A percentile compares a stretch with the other conserved stretches of the same genome.
Evolutionary conservation across 2,113 vertebrate genomes (phyloP).

Genomic region (Neotragus pygmaeus): DNA sequence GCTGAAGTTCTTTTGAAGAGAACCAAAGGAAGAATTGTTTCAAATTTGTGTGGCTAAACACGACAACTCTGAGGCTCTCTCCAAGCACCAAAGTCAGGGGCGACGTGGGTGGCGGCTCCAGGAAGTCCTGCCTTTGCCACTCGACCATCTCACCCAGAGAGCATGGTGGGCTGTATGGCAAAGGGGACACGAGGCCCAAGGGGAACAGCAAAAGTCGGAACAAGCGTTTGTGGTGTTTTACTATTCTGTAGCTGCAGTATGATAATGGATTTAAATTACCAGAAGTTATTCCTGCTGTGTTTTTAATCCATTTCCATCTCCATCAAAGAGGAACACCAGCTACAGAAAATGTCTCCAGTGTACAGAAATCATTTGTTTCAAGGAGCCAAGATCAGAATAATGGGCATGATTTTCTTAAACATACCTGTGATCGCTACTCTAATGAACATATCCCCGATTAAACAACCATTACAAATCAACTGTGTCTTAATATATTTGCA

Average conservation of each 20-base stretch:
- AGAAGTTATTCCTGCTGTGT: not conserved
- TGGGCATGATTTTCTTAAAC: not conserved
- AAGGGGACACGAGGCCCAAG: not conserved
- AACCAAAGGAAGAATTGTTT: not conserved
- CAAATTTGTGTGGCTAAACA: not conserved
- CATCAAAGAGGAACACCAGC: not conserved
- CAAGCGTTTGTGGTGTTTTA: not conserved
- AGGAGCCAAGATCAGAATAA: not conserved
- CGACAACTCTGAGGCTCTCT: not conserved
- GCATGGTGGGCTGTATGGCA: rapidly evolving
- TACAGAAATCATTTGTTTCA: slow-evolving; percentile 25
- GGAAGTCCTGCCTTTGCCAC: not conserved
- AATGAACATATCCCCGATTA: not conserved
- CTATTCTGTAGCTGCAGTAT: not conserved
- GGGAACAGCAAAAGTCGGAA: not conserved
- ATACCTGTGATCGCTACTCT: not conserved
- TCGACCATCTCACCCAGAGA: not conserved
- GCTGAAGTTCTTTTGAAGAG: not conserved
- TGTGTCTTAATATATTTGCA: not conserved
- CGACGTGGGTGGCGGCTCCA: not conserved
- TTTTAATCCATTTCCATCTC: slow-evolving; percentile 15
- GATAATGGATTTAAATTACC: not conserved
- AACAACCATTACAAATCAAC: not conserved
- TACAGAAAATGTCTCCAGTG: slow-evolving; percentile 5
- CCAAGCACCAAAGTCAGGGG: not conserved